Evolutionary conservation across 2,888 invertebrate species (phyloP).

Genomic region (Drosophila monieri): DNA sequence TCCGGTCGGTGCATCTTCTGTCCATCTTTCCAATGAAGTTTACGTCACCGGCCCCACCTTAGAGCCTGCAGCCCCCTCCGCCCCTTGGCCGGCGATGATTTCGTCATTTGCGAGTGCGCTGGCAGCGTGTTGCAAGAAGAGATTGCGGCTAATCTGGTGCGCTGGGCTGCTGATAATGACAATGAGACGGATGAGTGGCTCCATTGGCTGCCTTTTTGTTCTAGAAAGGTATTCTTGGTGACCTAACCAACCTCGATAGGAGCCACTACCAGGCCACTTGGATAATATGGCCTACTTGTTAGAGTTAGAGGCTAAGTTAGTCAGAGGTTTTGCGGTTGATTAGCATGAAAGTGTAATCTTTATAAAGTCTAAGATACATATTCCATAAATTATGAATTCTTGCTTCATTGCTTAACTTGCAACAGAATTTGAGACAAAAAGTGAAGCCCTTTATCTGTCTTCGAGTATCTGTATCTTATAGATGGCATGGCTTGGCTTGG

Average conservation of each 20-base stretch:
- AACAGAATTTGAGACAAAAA: conserved; percentile 7
- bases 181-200: conserved; percentile 23
- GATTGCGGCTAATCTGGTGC: conserved; percentile 21
- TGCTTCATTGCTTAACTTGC: conserved; percentile 36
- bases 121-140: too few relatives aligned
- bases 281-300: conserved; percentile 10
- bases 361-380: background rate
- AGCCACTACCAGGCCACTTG: background rate
- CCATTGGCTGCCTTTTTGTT: conserved; percentile 16
- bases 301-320: too few relatives aligned
- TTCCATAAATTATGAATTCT: conserved; percentile 14
- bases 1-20: conserved; percentile 25
- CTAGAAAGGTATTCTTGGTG: conserved; percentile 14
- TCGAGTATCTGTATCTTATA: background rate
- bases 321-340: too few relatives aligned
- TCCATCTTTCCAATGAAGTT: conserved; percentile 13
- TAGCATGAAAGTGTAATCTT: background rate
- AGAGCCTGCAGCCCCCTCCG: conserved; percentile 14
- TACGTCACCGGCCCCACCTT: conserved; percentile 39
- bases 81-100: conserved; percentile 19
- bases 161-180: conserved; percentile 16
- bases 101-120: conserved; percentile 27
- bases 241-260: conserved; percentile 23
- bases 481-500: background rate
- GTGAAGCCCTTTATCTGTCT: conserved; percentile 26